Percentiles rank a stretch among this genome's conserved stretches.
phyloP scores from a whole-genome alignment of 2,888 invertebrate genomes.

The Cephus spinipes region DNA sequence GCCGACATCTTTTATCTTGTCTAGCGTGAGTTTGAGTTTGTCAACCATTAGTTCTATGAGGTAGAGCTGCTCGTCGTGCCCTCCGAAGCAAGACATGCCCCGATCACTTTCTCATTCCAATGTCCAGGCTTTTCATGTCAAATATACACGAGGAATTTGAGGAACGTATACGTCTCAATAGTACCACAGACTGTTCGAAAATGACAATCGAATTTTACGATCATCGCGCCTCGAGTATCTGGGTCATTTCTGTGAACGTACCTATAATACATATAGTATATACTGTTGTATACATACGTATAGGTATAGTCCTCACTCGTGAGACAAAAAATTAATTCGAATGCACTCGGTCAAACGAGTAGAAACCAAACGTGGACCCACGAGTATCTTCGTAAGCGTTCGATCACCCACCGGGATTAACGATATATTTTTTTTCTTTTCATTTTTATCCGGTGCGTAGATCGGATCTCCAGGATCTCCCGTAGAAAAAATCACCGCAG shows the following conservation, averaged over 20 bases:
- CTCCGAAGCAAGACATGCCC: constrained; percentile 60
- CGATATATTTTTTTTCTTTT: neutral
- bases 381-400: neutral
- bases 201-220: constrained; percentile 1
- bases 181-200: constrained; percentile 2
- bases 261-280: neutral
- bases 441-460: neutral
- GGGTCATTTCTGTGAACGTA: neutral
- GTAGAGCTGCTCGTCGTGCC: constrained; percentile 53
- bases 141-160: constrained; percentile 5
- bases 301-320: neutral
- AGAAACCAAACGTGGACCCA: neutral
- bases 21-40: constrained; percentile 46
- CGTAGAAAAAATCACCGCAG: neutral
- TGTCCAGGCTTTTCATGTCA: neutral
- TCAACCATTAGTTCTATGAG: constrained; percentile 54
- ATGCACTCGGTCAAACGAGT: neutral
- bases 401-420: neutral
- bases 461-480: constrained; percentile 1
- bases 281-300: neutral
- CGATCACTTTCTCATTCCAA: constrained; percentile 11
- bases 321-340: neutral
- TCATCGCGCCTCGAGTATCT: neutral
- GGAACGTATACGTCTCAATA: neutral
- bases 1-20: constrained; percentile 46